Base-by-base conservation (phyloP, 2,797 vertebrate species). In the Typhlichthys eigenmanni region DNA sequence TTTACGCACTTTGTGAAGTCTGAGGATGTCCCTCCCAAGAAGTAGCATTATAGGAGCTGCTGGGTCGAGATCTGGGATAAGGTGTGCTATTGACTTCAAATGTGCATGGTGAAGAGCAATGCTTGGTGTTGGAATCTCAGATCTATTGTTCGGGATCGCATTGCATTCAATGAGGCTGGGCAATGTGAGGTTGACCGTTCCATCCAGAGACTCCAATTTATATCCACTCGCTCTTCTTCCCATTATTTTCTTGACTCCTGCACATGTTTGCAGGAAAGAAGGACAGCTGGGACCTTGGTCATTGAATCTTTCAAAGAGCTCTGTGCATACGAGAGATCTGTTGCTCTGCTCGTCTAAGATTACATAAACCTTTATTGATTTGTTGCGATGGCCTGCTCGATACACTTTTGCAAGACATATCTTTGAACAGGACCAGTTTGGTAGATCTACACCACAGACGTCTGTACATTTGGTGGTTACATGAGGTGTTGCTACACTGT, bases 271-370 rank as follows among this genome's bases (percentile, higher is more conserved):
- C 1, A 77, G 2, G 0, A 24, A 24, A 47, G 76, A 82, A 2
- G 63, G 65, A 2, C 51, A 14, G 0, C 3, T 49, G 8, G 5
- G 9, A 62, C 77, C 67, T 82, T 74, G 34, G 65, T 74, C 71
- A 16, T 19, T 56, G 59, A 71, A 77, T 32, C 71, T 67, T 66
- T 85, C 57, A 81, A 85, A 86, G 68, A 62, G 62, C 59, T 71
- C 50, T 3, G 74, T 65, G 32, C 13, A 64, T 60, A 54, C 65
- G 14, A 80, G n/a, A 53, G 74, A 81, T 68, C 53, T 81, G 69
- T 72, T 81, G 19, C 19, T 2, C 2, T 24, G 19, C 19, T 24
- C 19, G 19, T 24, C 19, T 24, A 24, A 24, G 19, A 24, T 24
- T 24, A 24, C 19, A 24, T 24, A 24, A 24, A 24, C 19, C 19